Evolutionary conservation across 1,140 invertebrate species (phyloP).

Genomic region (Capitella teleta): DNA sequence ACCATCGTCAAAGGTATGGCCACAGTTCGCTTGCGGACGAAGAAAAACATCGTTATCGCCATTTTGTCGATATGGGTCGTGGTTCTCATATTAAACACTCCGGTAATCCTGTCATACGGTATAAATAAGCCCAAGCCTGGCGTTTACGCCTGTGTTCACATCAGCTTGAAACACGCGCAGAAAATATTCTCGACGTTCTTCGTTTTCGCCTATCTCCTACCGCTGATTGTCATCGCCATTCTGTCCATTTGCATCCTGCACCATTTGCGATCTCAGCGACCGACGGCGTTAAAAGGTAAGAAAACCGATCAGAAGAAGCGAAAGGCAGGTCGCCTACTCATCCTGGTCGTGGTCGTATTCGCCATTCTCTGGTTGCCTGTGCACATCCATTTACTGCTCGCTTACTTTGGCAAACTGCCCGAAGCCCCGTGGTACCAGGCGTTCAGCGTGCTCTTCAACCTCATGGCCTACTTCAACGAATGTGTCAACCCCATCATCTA

Average conservation of each 20-base stretch:
- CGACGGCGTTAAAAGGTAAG: not conserved
- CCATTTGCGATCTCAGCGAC: constrained; percentile 6
- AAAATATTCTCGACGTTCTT: constrained; percentile 12
- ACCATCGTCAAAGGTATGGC: constrained; percentile 8
- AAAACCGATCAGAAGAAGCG: not conserved
- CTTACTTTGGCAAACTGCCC: constrained; percentile 15
- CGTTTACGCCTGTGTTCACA: constrained; percentile 6
- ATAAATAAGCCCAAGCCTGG: not conserved
- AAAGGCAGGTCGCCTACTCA: constrained; percentile 68
- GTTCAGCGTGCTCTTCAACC: constrained; percentile 11
- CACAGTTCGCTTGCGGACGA: constrained; percentile 5
- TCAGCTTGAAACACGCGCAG: not conserved
- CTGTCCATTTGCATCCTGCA: constrained; percentile 9
- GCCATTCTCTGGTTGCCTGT: constrained; percentile 86
- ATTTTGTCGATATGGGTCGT: constrained; percentile 1
- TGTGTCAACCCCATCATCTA: constrained; percentile 17
- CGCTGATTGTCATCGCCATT: constrained; percentile 6
- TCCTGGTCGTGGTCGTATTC: constrained; percentile 84
- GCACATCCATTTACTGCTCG: constrained; percentile 48
- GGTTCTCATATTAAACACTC: constrained; percentile 2
- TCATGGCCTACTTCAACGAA: constrained; percentile 15
- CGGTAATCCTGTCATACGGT: constrained; percentile 4
- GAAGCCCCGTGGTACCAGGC: constrained; percentile 1
- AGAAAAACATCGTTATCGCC: constrained; percentile 3
- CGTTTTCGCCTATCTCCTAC: constrained; percentile 12